Evolutionary conservation across 2,113 vertebrate genomes (phyloP), one percentile per base, ranked within the genome.

Genomic region (Andinoacara biseriatus): DNA sequence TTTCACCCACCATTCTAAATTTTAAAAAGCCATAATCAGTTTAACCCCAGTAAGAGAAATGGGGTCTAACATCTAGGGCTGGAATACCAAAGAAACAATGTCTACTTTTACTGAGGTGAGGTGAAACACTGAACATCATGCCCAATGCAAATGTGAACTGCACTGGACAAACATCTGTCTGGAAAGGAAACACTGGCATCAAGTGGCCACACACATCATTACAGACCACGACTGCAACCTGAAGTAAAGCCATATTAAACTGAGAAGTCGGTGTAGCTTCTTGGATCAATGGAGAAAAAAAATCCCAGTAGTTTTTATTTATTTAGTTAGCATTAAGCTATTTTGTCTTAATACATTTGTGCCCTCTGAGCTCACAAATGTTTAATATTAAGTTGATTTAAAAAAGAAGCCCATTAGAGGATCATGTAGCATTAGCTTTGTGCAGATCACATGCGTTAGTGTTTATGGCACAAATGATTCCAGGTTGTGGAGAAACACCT

Each of bases 151-250:
- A 69, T 1, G 10, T 52, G 43, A 69, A 24, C 7, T 11, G 1
- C 43, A 10, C 22, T 35, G 17, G 58, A 26, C 8, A 40, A 56
- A n/a, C 56, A 29, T 74, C 38, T 69, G 26, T 87, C 63, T 75
- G 58, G 80, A 90, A 91, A 91, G 80, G 87, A 86, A 94, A 95
- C 80, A 95, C 86, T 95, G 95, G 79, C 95, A 94, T 85, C 95
- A 88, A 89, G 94, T 93, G 95, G 90, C 7, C 49, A 11, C 18
- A 49, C 0, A 1, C 59, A 18, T 22, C 85, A 89, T 58, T 63
- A 58, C 38, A 81, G 3, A n/a, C 22, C 1, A 61, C n/a, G 5
- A 33, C n/a, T 63, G 8, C 13, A 20, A 14, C 61, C 1, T 1
- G 52, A n/a, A 31, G 46, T 72, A 26, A 52, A 0, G 3, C 65